phyloP scores from a whole-genome alignment of 2,113 vertebrate species.

The Poeciliopsis turrubarensis region DNA sequence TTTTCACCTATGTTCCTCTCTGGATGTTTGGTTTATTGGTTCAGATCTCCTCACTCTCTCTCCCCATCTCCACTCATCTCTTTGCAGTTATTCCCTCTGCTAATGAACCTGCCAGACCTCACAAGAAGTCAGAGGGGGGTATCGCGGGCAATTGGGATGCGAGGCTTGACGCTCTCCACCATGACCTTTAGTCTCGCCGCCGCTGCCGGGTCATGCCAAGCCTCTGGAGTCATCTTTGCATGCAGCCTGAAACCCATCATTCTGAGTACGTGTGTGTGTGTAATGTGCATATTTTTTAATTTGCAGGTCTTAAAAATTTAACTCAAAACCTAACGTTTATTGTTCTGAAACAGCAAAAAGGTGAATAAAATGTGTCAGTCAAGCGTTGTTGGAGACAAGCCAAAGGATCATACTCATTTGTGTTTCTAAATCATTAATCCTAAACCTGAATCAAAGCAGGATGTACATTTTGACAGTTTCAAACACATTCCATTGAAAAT shows the following conservation, averaged over 20 bases:
- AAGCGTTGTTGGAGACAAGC: not conserved
- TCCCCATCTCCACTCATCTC: not conserved
- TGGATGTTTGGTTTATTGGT: conserved; percentile 45
- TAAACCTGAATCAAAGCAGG: too few species aligned
- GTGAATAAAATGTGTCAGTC: conserved; percentile 28
- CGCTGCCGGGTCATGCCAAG: conserved; percentile 56
- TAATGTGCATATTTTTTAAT: conserved; percentile 44
- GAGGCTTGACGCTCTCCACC: conserved; percentile 81
- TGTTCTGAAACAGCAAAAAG: conserved; percentile 8
- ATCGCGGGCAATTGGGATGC: conserved; percentile 91
- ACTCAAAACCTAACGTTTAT: conserved; percentile 35
- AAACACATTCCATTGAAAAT: too few species aligned
- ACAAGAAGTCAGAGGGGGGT: conserved; percentile 84
- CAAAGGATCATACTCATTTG: too few species aligned
- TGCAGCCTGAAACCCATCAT: conserved; percentile 38
- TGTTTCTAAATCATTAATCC: too few species aligned
- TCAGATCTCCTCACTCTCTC: conserved; percentile 23
- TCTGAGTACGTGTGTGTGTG: conserved; percentile 2
- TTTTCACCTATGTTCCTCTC: conserved; percentile 61
- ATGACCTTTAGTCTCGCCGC: conserved; percentile 85
- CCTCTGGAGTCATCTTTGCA: conserved; percentile 79
- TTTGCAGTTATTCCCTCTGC: conserved; percentile 79
- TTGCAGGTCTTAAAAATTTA: conserved; percentile 55
- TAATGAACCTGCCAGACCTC: conserved; percentile 87
- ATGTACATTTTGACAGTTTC: too few species aligned